Base-by-base conservation (phyloP, 2,888 invertebrate species). In the Antheraea assamensis region DNA sequence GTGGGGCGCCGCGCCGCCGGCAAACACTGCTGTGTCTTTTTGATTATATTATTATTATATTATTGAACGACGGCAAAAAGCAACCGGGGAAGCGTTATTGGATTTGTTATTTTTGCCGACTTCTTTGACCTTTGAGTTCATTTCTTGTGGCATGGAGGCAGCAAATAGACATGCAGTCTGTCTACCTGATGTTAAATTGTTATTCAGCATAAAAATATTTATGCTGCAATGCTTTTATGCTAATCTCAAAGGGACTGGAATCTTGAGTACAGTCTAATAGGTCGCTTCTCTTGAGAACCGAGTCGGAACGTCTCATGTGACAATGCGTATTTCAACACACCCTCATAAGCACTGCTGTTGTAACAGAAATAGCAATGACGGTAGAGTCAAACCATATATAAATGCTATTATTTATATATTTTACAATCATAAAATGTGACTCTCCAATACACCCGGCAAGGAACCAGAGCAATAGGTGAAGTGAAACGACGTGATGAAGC, bases 1-100 rank as follows among this genome's bases (percentile, higher is more conserved):
- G 68, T 68, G 68, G 68, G 15, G 68, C 35, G 68, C n/a, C 35
- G 68, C 35, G 68, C n/a, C 35, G 31, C 68, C n/a, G 35, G 35
- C 21, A 68, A 68, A 68, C n/a, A 68, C 31, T 68, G 68, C 7
- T 10, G 68, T 27, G 68, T 35, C n/a, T n/a, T 35, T 68, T 35
- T 68, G 68, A 68, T 68, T 15, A n/a, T 15, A n/a, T 58, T 24
- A 30, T 27, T 64, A 30, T 64, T 30, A 30, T 64, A 30, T 30
- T 64, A 64, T 30, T 64, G 61, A 64, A 27, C 1, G 15, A 17
- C 17, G 30, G 27, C 61, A 27, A 64, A 61, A 64, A 17, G 27
- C 15, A 30, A 64, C 21, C 61, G 61, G 15, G 27, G 27, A 17
- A 58, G n/a, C 58, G n/a, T 58, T 58, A 58, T 58, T 58, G 58